Percentiles rank a stretch among this genome's conserved stretches.
Evolutionary conservation across 2,797 vertebrate genomes (phyloP).

Genomic region (Paramormyrops hopkinsi): DNA sequence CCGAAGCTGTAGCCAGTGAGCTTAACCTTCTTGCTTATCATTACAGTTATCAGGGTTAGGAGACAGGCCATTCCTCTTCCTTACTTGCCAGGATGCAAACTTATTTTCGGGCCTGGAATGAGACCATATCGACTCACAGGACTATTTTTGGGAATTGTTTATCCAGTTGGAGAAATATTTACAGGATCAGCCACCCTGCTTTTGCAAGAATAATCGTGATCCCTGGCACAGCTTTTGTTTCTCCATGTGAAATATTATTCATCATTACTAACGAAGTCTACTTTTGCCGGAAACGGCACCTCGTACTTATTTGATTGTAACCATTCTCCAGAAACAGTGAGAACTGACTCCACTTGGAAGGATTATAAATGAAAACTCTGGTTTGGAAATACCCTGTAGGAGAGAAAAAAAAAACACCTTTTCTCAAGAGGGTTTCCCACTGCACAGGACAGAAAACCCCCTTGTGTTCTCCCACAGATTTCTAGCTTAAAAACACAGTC

Average conservation of each 20-base stretch:
- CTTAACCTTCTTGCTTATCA: slow-evolving; percentile 48
- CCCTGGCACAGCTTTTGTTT: not conserved
- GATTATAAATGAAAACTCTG: not conserved
- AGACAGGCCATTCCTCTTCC: slow-evolving; percentile 28
- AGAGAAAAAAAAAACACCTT: not conserved
- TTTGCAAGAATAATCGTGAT: not conserved
- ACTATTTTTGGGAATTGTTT: slow-evolving; percentile 1
- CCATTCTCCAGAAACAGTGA: not conserved
- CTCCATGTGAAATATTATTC: not conserved
- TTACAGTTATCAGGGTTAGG: slow-evolving; percentile 12
- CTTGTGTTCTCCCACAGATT: not conserved
- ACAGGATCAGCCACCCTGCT: not conserved
- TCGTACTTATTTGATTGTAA: not conserved
- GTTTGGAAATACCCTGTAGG: not conserved
- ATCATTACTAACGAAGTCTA: not conserved
- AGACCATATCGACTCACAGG: slow-evolving; percentile 24
- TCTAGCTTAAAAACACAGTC: not conserved
- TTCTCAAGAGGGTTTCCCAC: not conserved
- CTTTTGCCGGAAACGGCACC: not conserved
- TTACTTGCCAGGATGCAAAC: slow-evolving; percentile 2
- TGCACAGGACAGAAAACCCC: not conserved
- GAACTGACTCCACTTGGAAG: not conserved
- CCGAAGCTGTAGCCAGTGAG: slow-evolving; percentile 13
- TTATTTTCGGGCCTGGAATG: slow-evolving; percentile 33
- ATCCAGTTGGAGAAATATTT: slow-evolving; percentile 5